phyloP scores from a whole-genome alignment of 2,113 vertebrate species.

The Leptobrachium ailaonicum region DNA sequence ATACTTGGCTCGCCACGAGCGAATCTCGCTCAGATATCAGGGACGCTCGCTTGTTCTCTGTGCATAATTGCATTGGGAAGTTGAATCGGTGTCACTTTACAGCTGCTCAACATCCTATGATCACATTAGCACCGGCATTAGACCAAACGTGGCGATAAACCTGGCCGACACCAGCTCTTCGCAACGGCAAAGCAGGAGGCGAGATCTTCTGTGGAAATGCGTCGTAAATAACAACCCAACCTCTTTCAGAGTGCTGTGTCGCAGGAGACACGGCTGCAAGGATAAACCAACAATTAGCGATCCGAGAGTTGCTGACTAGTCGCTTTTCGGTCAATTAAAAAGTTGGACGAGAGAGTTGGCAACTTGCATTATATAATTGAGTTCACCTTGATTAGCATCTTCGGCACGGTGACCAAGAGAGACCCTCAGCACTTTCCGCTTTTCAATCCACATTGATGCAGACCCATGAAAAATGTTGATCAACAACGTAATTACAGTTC shows the following conservation, averaged over 20 bases:
- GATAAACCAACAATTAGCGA: constrained; percentile 43
- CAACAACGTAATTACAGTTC: not conserved
- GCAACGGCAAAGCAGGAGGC: not conserved
- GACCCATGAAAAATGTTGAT: not conserved
- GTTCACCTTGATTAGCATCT: constrained; percentile 19
- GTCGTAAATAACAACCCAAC: not conserved
- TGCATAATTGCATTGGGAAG: constrained; percentile 24
- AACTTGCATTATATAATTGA: constrained; percentile 16
- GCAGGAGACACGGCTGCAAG: constrained; percentile 21
- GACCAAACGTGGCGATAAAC: not conserved
- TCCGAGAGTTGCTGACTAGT: constrained; percentile 18
- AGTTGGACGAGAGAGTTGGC: constrained; percentile 11
- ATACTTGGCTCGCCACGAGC: not conserved
- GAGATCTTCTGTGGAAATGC: not conserved
- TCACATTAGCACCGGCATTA: constrained; percentile 5
- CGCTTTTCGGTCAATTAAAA: constrained; percentile 35
- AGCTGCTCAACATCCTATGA: not conserved
- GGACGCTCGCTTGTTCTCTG: constrained; percentile 17
- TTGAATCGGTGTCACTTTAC: constrained; percentile 34
- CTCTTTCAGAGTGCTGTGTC: constrained; percentile 10
- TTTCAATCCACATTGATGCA: not conserved
- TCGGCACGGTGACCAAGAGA: not conserved
- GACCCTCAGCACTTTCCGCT: not conserved
- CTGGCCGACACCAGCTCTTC: not conserved
- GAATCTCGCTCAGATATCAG: constrained; percentile 6